Base-by-base conservation (phyloP, 2,113 vertebrate species). In the Dipodomys spectabilis region DNA sequence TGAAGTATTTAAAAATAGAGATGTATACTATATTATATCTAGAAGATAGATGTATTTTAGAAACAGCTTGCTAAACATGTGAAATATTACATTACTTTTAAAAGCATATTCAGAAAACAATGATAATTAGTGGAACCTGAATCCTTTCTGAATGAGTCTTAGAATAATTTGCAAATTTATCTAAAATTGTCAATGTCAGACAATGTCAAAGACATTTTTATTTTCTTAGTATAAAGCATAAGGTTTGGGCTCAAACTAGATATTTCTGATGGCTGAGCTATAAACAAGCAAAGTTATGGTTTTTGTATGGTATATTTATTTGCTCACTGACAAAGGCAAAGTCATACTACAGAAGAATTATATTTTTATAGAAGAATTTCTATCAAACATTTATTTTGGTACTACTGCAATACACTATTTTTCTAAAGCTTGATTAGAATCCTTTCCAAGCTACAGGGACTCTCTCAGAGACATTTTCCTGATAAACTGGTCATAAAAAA, bases 381-480 rank as follows among this genome's bases (percentile, higher is more conserved):
- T 75, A 67, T 78, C 12, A 85, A 79, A 75, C 60, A 87, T 80
- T 95, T 81, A n/a, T 95, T 97, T 94, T 92, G 71, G 35, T 73
- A 79, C 94, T 39, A 28, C 23, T 82, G 60, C 30, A 85, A 67
- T 91, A 92, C 86, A 91, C 97, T 95, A 94, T 96, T 97, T 98
- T 97, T 95, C 92, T 96, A 96, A 92, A 68, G 35, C 71, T 65
- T 97, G 92, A 97, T 97, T 97, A 97, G 85, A 98, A 97, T 91
- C 84, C 82, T 78, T 97, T 95, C 75, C 64, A 67, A 96, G 97
- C 92, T 92, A 49, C 92, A 69, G 77, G 72, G 82, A 88, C 88
- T 95, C 91, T 97, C 89, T 96, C 83, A 97, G 1, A 11, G 73
- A 93, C 88, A 94, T 90, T 97, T 93, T 96, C 94, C 73, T 96